Base-by-base conservation (phyloP, 1,140 invertebrate species). In the Brachionus sp. region DNA sequence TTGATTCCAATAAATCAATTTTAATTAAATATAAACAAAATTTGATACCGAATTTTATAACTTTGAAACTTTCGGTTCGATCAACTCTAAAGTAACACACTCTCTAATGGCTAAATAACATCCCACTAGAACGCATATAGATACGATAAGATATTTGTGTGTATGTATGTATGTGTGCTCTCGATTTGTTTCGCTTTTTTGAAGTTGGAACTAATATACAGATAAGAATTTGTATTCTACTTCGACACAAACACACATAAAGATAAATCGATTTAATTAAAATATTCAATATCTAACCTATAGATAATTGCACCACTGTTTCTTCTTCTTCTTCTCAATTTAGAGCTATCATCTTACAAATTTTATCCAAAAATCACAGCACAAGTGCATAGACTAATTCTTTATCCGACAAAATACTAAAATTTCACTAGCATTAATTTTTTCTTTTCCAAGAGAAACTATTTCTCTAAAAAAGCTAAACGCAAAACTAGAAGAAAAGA, bases 221-320 rank as follows among this genome's bases (percentile, higher is more conserved):
- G 66, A 70, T 70, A 70, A 44, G 35, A 70, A 70, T 37, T 70
- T 19, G 16, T 37, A 39, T 39, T 39, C 35, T 39, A 44, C 29
- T 39, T 70, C 66, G 66, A 70, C 66, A 70, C 66, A 70, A 37
- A 70, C 66, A 66, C 64, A 66, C 64, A 66, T 19, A 16, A 46
- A 70, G 66, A 70, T 70, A 70, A 70, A 70, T 70, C 66, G 66
- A 70, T 70, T 19, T 70, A 37, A 70, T 70, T 70, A 70, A 70
- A 37, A 16, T 16, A 37, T 37, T 37, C 16, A 37, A 70, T 39
- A 70, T 37, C 16, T 37, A 37, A 39, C 66, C 37, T n/a, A 37
- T 19, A 70, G 66, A 70, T 70, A 70, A 70, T 39, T 70, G 37
- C 66, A 70, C 66, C 66, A 70, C 66, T 70, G 66, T 39, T 70